Evolutionary conservation across 2,797 vertebrate genomes (phyloP).

Genomic region (Galagoides demidoff): DNA sequence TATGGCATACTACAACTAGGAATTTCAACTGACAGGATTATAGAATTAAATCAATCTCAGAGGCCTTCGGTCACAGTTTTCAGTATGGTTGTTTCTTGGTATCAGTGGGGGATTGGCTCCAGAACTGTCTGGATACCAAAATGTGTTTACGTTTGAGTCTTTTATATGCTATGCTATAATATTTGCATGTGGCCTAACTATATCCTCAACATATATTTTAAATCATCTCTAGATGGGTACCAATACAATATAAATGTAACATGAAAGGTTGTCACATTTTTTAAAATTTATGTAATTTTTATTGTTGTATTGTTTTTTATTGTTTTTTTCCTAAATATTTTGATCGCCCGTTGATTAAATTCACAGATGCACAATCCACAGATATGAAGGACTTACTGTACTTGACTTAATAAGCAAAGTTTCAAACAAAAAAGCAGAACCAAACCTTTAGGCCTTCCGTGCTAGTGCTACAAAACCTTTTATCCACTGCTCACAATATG

Average conservation of each 20-base stretch:
- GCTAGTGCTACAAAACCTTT: background rate
- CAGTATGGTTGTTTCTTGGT: background rate
- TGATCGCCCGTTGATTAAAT: background rate
- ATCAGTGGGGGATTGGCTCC: background rate
- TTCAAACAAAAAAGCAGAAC: background rate
- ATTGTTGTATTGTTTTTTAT: background rate
- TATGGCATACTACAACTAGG: background rate
- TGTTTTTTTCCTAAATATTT: background rate
- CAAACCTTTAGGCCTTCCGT: background rate
- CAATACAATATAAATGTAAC: background rate
- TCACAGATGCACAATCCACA: background rate
- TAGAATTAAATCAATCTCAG: background rate
- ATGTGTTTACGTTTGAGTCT: background rate
- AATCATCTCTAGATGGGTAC: background rate
- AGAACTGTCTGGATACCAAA: background rate
- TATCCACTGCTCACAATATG: background rate
- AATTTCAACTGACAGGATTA: background rate
- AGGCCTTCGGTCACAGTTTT: background rate
- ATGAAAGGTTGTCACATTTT: background rate
- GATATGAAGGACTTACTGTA: background rate
- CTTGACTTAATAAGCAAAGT: background rate
- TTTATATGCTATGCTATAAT: background rate
- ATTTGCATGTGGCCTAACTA: background rate
- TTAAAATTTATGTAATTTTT: background rate
- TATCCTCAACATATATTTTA: background rate